phyloP scores from a whole-genome alignment of 2,888 invertebrate species.

The Drosophila koepferae region DNA sequence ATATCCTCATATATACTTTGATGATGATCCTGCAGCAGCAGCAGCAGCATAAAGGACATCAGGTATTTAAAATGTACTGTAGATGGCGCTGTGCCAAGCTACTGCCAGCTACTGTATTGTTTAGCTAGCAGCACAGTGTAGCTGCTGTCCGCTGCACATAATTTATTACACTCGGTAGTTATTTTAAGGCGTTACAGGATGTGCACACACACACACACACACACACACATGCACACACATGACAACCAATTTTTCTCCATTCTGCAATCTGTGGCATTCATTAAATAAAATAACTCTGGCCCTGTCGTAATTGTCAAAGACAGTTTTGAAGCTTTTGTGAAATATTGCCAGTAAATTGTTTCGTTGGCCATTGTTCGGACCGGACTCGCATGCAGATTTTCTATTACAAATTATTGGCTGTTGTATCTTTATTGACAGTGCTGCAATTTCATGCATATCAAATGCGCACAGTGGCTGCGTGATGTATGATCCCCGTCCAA shows the following conservation, averaged over 20 bases:
- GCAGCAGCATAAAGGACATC: conserved; percentile 60
- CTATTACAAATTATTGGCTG: conserved; percentile 62
- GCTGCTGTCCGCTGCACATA: conserved; percentile 69
- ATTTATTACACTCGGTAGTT: conserved; percentile 70
- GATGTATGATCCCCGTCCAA: conserved; percentile 67
- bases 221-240: conserved; percentile 18
- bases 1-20: conserved; percentile 27
- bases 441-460: conserved; percentile 77
- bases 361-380: conserved; percentile 21
- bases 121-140: conserved; percentile 29
- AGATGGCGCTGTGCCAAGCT: conserved; percentile 56
- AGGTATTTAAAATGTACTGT: conserved; percentile 74
- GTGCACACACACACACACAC: conserved; percentile 23
- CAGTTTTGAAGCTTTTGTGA: conserved; percentile 78
- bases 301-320: conserved; percentile 78
- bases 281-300: conserved; percentile 74
- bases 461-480: conserved; percentile 45
- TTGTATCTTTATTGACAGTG: conserved; percentile 70
- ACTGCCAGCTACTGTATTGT: conserved; percentile 35
- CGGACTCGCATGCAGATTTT: conserved; percentile 65
- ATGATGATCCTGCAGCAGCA: conserved; percentile 48
- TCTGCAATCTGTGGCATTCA: conserved; percentile 61
- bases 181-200: conserved; percentile 69
- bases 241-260: conserved; percentile 53
- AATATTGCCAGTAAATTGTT: conserved; percentile 76